Evolutionary conservation across 2,113 vertebrate genomes (phyloP), one percentile per base, ranked within the genome.

Genomic region (Fulica atra): DNA sequence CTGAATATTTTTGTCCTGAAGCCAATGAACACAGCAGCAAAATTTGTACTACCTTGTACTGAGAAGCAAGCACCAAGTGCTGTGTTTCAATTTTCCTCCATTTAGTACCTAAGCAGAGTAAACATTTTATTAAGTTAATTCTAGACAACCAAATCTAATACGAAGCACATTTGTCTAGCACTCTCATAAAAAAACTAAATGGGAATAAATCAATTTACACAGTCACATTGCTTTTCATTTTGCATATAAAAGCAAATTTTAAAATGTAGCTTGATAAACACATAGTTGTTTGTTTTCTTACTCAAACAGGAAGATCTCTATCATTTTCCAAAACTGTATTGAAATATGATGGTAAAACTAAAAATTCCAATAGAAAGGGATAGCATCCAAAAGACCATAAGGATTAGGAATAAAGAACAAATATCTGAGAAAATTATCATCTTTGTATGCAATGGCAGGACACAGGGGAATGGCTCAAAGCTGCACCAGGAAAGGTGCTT

Each of bases 71-170:
- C 56, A 44, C 9, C 7, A 53, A 48, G 13, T n/a, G 9, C 6
- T 64, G 18, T 40, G 18, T 74, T 86, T 82, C 44, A 74, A 8
- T 81, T 50, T 70, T 86, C 15, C n/a, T 59, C 16, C 18, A 70
- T 19, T 78, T 68, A 85, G 8, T 61, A 44, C 28, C 28, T 79
- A 50, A 29, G 15, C 16, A 66, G 7, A 64, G 38, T 53, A 88
- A 90, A 15, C 57, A 72, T 72, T 90, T 92, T 53, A 42, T 11
- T 15, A 46, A 85, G 9, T 44, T 84, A 64, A 90, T 86, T 89
- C n/a, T 54, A 69, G n/a, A 59, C 17, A 94, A 73, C 6, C 8
- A 59, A 25, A 74, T 63, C 81, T 51, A 70, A 78, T 42, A 56
- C 54, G 60, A 92, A 93, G 13, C 21, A 70, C 7, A 26, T 66